phyloP scores from a whole-genome alignment of 2,888 invertebrate genomes.

The Drymonia ruficornis region DNA sequence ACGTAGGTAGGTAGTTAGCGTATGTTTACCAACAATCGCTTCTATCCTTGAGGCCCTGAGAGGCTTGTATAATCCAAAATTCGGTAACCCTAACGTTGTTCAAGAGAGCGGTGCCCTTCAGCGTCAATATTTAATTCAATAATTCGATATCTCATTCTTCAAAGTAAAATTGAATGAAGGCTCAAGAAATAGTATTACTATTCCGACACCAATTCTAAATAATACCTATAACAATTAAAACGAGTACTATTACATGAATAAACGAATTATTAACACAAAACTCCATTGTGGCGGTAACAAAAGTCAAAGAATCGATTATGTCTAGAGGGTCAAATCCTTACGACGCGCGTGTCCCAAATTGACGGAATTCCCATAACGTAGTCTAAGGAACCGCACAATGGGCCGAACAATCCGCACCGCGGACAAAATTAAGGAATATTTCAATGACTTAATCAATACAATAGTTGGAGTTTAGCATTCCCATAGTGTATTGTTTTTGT shows the following conservation, averaged over 20 bases:
- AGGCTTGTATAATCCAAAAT: too few relatives aligned
- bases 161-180: not conserved
- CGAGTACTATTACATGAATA: conserved; percentile 62
- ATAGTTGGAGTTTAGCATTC: conserved; percentile 73
- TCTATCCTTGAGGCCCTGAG: too few relatives aligned
- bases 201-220: not conserved
- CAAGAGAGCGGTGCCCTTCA: too few relatives aligned
- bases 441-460: conserved; percentile 83
- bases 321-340: conserved; percentile 60
- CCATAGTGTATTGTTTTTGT: conserved; percentile 78
- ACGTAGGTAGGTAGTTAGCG: too few relatives aligned
- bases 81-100: too few relatives aligned
- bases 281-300: conserved; percentile 61
- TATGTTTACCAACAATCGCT: too few relatives aligned
- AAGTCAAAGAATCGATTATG: conserved; percentile 62
- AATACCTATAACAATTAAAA: conserved; percentile 67
- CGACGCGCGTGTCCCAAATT: conserved; percentile 78
- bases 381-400: conserved; percentile 70
- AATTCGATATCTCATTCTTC: not conserved
- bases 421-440: conserved; percentile 72
- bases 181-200: not conserved
- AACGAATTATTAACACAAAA: conserved; percentile 74
- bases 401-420: conserved; percentile 50
- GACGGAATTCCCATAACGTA: conserved; percentile 80
- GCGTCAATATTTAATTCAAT: not conserved